Conservation (phyloP, 2,888 invertebrate species). For the Troides aeacus region DNA sequence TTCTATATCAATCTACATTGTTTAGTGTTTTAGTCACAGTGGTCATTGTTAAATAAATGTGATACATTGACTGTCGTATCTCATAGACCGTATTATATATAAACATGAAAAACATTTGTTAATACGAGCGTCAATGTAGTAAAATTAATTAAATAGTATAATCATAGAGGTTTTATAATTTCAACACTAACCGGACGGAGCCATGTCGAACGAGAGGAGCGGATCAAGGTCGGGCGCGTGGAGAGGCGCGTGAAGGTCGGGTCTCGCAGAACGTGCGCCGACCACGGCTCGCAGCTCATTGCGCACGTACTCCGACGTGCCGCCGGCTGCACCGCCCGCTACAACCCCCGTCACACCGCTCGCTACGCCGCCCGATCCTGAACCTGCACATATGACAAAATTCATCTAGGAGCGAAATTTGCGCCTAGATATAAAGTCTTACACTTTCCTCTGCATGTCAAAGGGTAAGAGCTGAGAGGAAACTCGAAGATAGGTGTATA, state of each 20-base stretch:
- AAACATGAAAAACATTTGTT: neutral
- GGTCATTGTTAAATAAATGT: neutral
- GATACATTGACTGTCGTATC: conserved; percentile 18
- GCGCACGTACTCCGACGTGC: conserved; percentile 92
- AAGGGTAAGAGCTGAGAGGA: no score
- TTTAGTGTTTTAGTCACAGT: conserved; percentile 16
- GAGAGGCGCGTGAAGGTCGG: conserved; percentile 68
- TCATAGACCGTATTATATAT: neutral
- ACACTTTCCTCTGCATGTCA: no score
- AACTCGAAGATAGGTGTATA: no score
- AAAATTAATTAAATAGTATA: neutral
- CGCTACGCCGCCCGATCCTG: conserved; percentile 25
- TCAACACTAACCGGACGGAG: conserved; percentile 76
- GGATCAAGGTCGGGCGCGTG: conserved; percentile 84
- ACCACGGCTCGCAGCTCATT: conserved; percentile 94
- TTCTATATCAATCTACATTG: conserved; percentile 19
- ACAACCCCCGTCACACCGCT: conserved; percentile 46
- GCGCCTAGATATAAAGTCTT: no score
- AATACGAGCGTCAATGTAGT: neutral
- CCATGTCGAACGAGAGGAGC: conserved; percentile 85
- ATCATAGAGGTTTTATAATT: neutral
- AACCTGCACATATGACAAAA: conserved; percentile 8
- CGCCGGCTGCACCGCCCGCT: conserved; percentile 68
- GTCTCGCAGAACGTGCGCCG: conserved; percentile 86
- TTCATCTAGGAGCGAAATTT: neutral